These are phyloP conservation scores for Micromussa lordhowensis DNA, from an alignment of 92 coral and sea anemone genomes.

Conservation along the genomic window DNA sequence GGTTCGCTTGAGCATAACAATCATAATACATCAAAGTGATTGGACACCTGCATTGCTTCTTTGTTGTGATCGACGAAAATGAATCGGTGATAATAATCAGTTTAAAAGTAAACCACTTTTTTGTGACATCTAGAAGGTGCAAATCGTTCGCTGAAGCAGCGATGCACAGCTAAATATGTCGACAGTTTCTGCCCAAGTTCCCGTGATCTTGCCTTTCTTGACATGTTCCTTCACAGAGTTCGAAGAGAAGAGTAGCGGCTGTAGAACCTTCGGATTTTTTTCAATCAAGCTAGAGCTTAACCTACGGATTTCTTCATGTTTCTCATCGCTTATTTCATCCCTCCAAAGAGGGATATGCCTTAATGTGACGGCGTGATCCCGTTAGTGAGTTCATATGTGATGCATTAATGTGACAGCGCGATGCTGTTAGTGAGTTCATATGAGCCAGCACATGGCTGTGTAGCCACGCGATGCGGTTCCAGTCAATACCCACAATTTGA, in stretches of 20 bases:
- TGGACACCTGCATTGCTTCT: slow-evolving; percentile 64
- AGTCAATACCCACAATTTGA: too few species aligned
- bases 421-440: too few species aligned
- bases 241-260: slow-evolving; percentile 30
- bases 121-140: slow-evolving; percentile 39
- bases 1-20: slow-evolving; percentile 45
- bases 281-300: slow-evolving; percentile 21
- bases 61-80: slow-evolving; percentile 7
- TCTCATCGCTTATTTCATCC: slow-evolving; percentile 43
- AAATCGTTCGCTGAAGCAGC: slow-evolving; percentile 56
- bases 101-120: slow-evolving; percentile 58
- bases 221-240: slow-evolving; percentile 42
- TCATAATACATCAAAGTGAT: slow-evolving; percentile 55
- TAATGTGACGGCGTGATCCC: too few species aligned
- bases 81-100: slow-evolving; percentile 27
- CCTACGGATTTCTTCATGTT: slow-evolving; percentile 48
- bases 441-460: too few species aligned
- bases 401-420: too few species aligned
- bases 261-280: slow-evolving; percentile 36
- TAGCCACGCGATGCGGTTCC: too few species aligned
- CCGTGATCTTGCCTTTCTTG: slow-evolving; percentile 17
- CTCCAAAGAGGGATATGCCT: too few species aligned
- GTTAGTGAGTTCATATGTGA: too few species aligned
- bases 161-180: slow-evolving; percentile 77
- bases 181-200: slow-evolving; percentile 79